Evolutionary conservation across 1,140 invertebrate species (phyloP).

Genomic region (Philotrypesis tridentata): DNA sequence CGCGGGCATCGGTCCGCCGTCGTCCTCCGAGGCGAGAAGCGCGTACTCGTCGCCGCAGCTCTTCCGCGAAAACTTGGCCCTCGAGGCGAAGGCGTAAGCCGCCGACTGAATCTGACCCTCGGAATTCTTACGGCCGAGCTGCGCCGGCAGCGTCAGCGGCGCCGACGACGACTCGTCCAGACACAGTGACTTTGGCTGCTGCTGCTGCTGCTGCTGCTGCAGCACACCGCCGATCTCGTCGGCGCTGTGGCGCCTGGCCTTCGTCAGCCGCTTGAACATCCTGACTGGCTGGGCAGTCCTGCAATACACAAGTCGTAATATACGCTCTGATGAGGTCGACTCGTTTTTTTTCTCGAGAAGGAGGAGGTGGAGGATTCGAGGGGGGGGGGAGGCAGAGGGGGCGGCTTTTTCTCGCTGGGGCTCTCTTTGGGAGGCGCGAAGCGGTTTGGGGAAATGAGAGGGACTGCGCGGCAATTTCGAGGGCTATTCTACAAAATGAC

Average conservation of each 20-base stretch:
- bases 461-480: background rate
- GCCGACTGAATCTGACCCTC: slow-evolving; percentile 52
- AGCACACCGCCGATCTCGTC: slow-evolving; percentile 62
- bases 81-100: slow-evolving; percentile 45
- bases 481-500: no score
- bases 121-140: slow-evolving; percentile 55
- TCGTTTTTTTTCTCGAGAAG: slow-evolving; percentile 3
- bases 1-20: slow-evolving; percentile 54
- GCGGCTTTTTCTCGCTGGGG: no score
- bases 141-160: no score
- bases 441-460: background rate
- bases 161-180: slow-evolving; percentile 61
- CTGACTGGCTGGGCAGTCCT: slow-evolving; percentile 49
- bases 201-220: no score
- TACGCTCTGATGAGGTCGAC: background rate
- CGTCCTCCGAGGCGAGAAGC: slow-evolving; percentile 60
- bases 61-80: slow-evolving; percentile 66
- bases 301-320: slow-evolving; percentile 23
- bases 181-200: slow-evolving; percentile 52
- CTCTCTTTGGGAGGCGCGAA: background rate
- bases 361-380: background rate
- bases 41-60: slow-evolving; percentile 68
- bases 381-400: no score
- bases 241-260: slow-evolving; percentile 69
- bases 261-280: slow-evolving; percentile 71